phyloP scores from a whole-genome alignment of 2,888 invertebrate species.

The Chymomyza procnemis region DNA sequence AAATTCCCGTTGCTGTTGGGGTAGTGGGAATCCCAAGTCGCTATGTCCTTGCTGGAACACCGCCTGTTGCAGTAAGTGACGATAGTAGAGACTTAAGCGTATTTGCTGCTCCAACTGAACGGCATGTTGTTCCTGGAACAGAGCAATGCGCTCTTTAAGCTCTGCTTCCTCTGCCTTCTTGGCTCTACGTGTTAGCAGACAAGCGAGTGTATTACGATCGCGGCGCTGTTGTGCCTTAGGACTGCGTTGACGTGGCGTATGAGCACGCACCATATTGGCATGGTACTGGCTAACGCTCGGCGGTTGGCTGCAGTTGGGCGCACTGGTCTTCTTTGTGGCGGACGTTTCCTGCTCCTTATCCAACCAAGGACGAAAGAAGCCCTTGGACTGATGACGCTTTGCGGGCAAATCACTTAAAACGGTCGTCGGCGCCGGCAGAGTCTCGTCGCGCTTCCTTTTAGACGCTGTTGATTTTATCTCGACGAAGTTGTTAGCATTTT shows the following conservation, averaged over 20 bases:
- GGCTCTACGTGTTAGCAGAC: slow-evolving; percentile 63
- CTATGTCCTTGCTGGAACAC: slow-evolving; percentile 39
- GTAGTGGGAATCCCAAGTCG: slow-evolving; percentile 38
- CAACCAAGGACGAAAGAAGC: slow-evolving; percentile 57
- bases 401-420: not conserved
- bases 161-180: slow-evolving; percentile 64
- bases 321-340: not conserved
- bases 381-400: slow-evolving; percentile 42
- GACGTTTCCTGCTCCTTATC: slow-evolving; percentile 44
- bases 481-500: too few relatives aligned
- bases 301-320: slow-evolving; percentile 22
- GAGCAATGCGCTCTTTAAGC: slow-evolving; percentile 55
- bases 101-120: slow-evolving; percentile 57
- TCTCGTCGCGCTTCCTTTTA: slow-evolving; percentile 43
- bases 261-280: too few relatives aligned
- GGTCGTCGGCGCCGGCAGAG: slow-evolving; percentile 21
- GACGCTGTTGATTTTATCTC: too few relatives aligned
- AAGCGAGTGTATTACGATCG: slow-evolving; percentile 66
- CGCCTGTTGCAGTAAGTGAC: slow-evolving; percentile 60
- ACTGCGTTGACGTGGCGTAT: slow-evolving; percentile 20
- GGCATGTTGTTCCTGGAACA: slow-evolving; percentile 24
- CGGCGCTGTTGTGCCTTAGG: slow-evolving; percentile 72
- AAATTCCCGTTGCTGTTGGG: slow-evolving; percentile 57
- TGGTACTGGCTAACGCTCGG: slow-evolving; percentile 57
- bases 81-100: slow-evolving; percentile 60